Conservation (phyloP, 2,797 vertebrate genomes). For the Cygnus olor region DNA sequence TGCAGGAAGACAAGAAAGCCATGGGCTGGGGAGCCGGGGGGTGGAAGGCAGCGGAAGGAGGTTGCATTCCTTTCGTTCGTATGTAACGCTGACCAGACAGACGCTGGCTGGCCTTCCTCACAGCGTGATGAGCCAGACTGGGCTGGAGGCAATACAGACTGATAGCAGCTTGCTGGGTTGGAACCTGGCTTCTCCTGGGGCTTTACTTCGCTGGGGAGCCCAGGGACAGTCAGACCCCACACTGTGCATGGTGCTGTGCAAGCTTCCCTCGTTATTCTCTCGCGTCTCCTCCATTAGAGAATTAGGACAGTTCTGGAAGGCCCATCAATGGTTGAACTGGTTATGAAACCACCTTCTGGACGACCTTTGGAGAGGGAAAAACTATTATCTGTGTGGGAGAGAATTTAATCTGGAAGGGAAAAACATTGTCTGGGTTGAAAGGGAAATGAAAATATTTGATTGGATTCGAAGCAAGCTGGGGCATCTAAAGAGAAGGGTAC, state of each 20-base stretch:
- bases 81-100: constrained; percentile 62
- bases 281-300: background rate
- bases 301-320: background rate
- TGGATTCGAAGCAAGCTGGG: constrained; percentile 67
- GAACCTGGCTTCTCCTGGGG: background rate
- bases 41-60: constrained; percentile 17
- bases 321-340: background rate
- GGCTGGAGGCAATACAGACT: constrained; percentile 4
- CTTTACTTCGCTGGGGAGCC: background rate
- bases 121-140: background rate
- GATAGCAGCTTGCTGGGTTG: constrained; percentile 24
- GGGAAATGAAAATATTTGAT: constrained; percentile 77
- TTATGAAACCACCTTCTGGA: constrained; percentile 54
- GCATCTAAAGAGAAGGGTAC: constrained; percentile 66
- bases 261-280: background rate
- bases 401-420: constrained; percentile 59
- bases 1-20: constrained; percentile 20
- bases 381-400: constrained; percentile 49
- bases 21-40: background rate
- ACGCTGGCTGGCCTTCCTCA: background rate
- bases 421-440: constrained; percentile 74
- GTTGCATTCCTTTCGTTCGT: constrained; percentile 48
- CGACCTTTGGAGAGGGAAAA: constrained; percentile 42
- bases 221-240: background rate
- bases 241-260: background rate